phyloP scores from a whole-genome alignment of 2,888 invertebrate species.

The Liopterus haemorrhoidalis region DNA sequence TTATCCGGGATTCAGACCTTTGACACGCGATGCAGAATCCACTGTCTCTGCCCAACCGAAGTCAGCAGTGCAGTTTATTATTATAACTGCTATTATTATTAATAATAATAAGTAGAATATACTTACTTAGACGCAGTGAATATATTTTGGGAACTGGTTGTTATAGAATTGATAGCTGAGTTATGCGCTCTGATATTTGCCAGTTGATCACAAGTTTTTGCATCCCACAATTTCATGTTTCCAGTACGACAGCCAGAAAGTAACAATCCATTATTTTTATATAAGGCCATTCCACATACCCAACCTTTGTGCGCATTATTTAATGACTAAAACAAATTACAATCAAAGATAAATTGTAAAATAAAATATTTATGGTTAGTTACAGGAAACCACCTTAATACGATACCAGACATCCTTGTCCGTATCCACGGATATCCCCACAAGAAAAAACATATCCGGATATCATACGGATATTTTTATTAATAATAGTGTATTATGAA shows the following conservation, averaged over 20 bases:
- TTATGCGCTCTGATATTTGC: constrained; percentile 64
- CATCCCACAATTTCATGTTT: constrained; percentile 68
- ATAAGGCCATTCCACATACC: constrained; percentile 68
- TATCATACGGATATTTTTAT: no score
- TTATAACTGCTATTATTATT: constrained; percentile 2
- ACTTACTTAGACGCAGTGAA: constrained; percentile 83
- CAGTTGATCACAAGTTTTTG: constrained; percentile 57
- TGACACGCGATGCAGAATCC: no score
- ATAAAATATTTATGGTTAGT: no score
- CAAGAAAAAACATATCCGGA: no score
- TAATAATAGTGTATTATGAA: no score
- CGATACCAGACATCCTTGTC: no score
- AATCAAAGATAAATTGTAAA: constrained; percentile 3
- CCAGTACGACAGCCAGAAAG: constrained; percentile 74
- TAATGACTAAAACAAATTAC: constrained; percentile 49
- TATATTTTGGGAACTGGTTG: constrained; percentile 58
- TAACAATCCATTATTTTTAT: constrained; percentile 50
- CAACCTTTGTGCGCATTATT: constrained; percentile 84
- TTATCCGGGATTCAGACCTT: no score
- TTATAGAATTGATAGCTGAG: constrained; percentile 62
- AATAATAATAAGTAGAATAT: constrained; percentile 9
- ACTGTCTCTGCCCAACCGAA: no score
- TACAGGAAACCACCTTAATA: no score
- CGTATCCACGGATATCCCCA: no score
- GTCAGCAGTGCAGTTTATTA: no score